Evolutionary conservation across 2,113 vertebrate genomes (phyloP), one percentile per base, ranked within the genome.

Genomic region (Mesitornis unicolor): DNA sequence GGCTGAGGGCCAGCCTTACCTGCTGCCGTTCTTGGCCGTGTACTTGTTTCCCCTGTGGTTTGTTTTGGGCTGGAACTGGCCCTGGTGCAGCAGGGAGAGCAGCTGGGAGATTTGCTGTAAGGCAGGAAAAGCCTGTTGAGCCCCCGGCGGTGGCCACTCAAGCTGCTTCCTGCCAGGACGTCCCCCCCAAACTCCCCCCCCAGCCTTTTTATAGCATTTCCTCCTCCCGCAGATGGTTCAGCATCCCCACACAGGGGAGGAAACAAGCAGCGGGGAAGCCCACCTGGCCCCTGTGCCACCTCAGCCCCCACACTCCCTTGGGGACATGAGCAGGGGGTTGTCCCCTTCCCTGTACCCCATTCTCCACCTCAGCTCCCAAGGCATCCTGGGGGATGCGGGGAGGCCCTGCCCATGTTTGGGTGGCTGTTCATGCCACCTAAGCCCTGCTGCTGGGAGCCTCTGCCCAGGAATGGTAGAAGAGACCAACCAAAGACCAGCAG

Each of bases 21-120:
- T 98, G 97, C 98, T 95, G 94, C 97, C 97, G 2, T 97, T 93
- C 95, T 98, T 98, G 93, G 98, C 98, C 14, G 96, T 98, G 96
- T 99, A 99, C 93, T 99, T 99, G 98, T 99, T 99, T 94, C 99
- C 99, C 71, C 98, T 98, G 97, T 99, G 98, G 96, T 99, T 99
- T 86, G 99, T 98, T 97, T 97, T 99, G 89, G 99, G 98, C 93
- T 99, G 98, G 97, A 99, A 98, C 97, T 99, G 98, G 89, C 99
- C 99, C 96, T 98, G 98, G 93, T 98, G 99, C 90, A 99, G 98
- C 91, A 99, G 98, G 57, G 99, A 99, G 94, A 99, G 98, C 97
- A 99, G 98, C 99, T 99, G 99, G 73, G 99, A 99, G 97, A 99
- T 99, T 98, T 99, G 99, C 99, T 99, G 98, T 82, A 96, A 93